phyloP scores from a whole-genome alignment of 1,140 invertebrate genomes.

The Caenorhabditis brenneri region DNA sequence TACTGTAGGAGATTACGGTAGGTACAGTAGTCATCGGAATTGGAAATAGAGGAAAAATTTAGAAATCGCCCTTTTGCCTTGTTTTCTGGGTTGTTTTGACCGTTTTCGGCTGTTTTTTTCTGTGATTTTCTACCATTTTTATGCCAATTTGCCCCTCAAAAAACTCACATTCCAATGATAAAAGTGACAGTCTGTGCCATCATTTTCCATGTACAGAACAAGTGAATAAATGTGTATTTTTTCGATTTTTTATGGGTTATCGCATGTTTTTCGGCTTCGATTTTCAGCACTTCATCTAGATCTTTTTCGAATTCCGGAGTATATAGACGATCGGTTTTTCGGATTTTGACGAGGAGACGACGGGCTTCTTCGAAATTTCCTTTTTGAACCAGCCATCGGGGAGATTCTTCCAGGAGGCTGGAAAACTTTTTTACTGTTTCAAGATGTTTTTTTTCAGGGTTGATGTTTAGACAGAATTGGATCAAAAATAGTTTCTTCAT shows the following conservation, averaged over 20 bases:
- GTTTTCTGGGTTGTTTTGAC: too few species aligned
- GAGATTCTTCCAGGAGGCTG: constrained; percentile 21
- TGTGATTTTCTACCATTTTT: too few species aligned
- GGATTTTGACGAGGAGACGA: not conserved
- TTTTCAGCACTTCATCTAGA: constrained; percentile 23
- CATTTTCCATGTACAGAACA: constrained; percentile 49
- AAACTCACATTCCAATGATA: constrained; percentile 35
- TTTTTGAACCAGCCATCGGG: too few species aligned
- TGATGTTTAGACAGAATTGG: too few species aligned
- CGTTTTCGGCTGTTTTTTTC: not conserved
- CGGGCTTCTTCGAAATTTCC: constrained; percentile 1
- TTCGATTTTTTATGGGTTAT: not conserved
- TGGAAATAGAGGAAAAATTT: too few species aligned
- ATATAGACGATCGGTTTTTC: constrained; percentile 11
- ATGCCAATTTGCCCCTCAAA: not conserved
- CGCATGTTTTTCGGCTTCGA: constrained; percentile 17
- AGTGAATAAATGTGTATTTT: constrained; percentile 41
- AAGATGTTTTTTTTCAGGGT: too few species aligned
- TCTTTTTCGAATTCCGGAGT: not conserved
- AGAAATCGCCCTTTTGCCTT: too few species aligned
- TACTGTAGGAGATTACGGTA: too few species aligned
- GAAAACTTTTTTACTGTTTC: not conserved
- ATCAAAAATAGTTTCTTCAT: too few species aligned
- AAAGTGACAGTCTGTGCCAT: constrained; percentile 15
- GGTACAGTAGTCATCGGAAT: too few species aligned